phyloP scores from a whole-genome alignment of 2,113 vertebrate genomes.

The Scopus umbretta region DNA sequence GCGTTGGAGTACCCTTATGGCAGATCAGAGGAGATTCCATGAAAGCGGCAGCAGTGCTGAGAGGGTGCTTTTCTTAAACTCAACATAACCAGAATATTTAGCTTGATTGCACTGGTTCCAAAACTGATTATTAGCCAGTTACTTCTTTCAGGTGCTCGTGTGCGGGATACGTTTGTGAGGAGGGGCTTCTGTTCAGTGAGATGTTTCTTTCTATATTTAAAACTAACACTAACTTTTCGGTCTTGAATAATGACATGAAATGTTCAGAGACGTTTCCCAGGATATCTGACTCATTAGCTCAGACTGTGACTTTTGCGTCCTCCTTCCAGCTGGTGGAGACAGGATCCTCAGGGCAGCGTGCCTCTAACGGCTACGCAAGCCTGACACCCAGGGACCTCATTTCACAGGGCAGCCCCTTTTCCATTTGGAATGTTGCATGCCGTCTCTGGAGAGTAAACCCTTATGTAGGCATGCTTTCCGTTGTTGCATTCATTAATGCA shows the following conservation, averaged over 20 bases:
- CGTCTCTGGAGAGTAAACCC: not conserved
- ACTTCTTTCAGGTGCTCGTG: not conserved
- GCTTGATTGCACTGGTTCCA: not conserved
- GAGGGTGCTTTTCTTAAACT: not conserved
- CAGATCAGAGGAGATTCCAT: not conserved
- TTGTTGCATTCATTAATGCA: not conserved
- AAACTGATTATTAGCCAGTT: not conserved
- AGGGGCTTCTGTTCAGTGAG: not conserved
- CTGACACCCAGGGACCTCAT: fast-evolving
- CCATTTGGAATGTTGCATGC: not conserved
- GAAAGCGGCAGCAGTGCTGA: not conserved
- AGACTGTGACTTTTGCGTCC: not conserved
- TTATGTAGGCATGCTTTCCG: not conserved
- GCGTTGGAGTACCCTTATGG: fast-evolving
- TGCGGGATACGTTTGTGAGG: not conserved
- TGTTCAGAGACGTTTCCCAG: not conserved
- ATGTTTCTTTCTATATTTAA: not conserved
- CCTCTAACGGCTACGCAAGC: fast-evolving
- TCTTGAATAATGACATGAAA: no score
- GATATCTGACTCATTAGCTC: not conserved
- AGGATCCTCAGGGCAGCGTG: not conserved
- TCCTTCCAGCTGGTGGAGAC: no score
- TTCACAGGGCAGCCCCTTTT: not conserved
- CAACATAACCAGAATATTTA: not conserved
- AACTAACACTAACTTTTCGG: not conserved